A percentile compares a stretch with the other conserved stretches of the same genome.
These are phyloP conservation scores for Melinopterus prodromus DNA, from an alignment of 2,888 invertebrate genomes.

Conservation along the genomic window DNA sequence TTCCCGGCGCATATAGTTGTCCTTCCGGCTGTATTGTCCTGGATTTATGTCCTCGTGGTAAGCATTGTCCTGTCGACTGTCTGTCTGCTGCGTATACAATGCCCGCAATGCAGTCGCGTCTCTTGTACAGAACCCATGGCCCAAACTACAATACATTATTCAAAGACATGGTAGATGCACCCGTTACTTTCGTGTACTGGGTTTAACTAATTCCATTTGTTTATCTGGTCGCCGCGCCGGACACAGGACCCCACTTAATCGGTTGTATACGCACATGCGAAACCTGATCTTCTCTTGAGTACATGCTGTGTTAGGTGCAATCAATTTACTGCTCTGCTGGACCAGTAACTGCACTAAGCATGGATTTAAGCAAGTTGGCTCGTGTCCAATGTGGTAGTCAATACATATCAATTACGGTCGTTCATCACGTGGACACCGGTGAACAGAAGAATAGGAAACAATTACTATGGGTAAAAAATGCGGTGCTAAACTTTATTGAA, in stretches of 20 bases:
- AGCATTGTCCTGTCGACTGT: constrained; percentile 58
- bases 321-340: neutral
- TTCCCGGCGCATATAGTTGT: constrained; percentile 56
- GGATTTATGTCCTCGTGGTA: constrained; percentile 56
- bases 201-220: constrained; percentile 39
- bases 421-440: too few species aligned
- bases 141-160: constrained; percentile 39
- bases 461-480: too few species aligned
- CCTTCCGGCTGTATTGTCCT: constrained; percentile 58
- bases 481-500: too few species aligned
- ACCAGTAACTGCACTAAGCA: neutral
- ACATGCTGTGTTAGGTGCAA: neutral
- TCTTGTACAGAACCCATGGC: constrained; percentile 44
- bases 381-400: too few species aligned
- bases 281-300: neutral
- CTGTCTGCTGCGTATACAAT: constrained; percentile 53
- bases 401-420: too few species aligned
- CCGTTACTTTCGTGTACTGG: constrained; percentile 38
- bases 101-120: constrained; percentile 55
- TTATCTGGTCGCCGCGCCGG: constrained; percentile 30
- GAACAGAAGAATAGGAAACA: too few species aligned
- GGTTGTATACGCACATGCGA: neutral
- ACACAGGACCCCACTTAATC: constrained; percentile 37
- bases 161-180: constrained; percentile 40
- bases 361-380: neutral